Conservation (phyloP, 2,797 vertebrate species). For the Pagetopsis macropterus region DNA sequence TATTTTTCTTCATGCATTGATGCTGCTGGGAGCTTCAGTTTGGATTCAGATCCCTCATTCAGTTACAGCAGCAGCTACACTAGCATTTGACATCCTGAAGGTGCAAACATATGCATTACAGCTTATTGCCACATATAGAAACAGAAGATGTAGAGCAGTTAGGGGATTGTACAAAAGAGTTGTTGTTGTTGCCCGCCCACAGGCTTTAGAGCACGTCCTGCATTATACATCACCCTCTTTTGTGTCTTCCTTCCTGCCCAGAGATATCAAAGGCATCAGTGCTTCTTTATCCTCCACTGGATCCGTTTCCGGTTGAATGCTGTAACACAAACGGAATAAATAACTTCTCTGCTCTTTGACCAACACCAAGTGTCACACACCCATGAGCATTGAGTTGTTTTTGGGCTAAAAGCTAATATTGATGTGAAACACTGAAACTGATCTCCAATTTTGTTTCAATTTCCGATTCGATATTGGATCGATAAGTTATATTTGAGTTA, state of each 20-base stretch:
- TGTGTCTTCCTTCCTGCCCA: constrained; percentile 36
- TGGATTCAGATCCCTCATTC: constrained; percentile 8
- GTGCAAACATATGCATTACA: not conserved
- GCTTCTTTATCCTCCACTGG: constrained; percentile 53
- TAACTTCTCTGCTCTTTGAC: constrained; percentile 13
- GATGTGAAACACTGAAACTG: not conserved
- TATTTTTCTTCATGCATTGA: constrained; percentile 19
- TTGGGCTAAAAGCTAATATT: not conserved
- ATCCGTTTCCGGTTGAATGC: constrained; percentile 53
- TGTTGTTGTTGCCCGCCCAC: constrained; percentile 68
- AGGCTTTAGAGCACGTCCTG: constrained; percentile 71
- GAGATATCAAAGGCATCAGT: constrained; percentile 64
- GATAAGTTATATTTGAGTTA: not conserved
- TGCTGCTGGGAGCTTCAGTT: constrained; percentile 11
- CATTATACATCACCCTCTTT: constrained; percentile 75
- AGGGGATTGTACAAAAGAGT: constrained; percentile 28
- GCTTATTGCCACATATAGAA: constrained; percentile 19
- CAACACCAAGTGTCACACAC: not conserved
- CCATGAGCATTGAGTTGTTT: constrained; percentile 1
- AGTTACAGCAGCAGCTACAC: not conserved
- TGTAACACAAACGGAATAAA: constrained; percentile 30
- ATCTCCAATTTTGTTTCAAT: not conserved
- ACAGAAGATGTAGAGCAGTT: constrained; percentile 44
- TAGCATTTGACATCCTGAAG: constrained; percentile 8
- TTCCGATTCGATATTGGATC: not conserved